phyloP scores from a whole-genome alignment of 2,797 vertebrate species.

The Lacerta agilis region DNA sequence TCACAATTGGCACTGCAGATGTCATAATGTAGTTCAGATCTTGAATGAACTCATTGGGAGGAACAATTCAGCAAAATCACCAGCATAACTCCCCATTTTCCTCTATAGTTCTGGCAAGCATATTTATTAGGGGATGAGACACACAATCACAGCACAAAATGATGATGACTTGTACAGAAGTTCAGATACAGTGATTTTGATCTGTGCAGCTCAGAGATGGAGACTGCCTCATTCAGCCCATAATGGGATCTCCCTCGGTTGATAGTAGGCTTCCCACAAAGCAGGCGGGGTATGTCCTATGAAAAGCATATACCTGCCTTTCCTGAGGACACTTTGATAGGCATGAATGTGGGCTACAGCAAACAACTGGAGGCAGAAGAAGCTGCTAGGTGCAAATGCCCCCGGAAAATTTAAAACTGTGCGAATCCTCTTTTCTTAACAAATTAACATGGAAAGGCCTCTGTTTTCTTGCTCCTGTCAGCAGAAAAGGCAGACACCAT shows the following conservation, averaged over 20 bases:
- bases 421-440: slow-evolving; percentile 3
- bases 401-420: slow-evolving; percentile 23
- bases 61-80: not conserved
- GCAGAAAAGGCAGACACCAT: slow-evolving; percentile 4
- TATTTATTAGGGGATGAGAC: not conserved
- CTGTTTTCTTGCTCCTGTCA: slow-evolving; percentile 34
- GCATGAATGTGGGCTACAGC: not conserved
- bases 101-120: not conserved
- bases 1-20: not conserved
- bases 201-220: not conserved
- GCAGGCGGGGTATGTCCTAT: no score
- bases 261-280: not conserved
- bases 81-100: not conserved
- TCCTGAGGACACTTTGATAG: not conserved
- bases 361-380: not conserved
- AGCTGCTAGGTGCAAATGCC: not conserved
- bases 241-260: not conserved
- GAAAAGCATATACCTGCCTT: not conserved
- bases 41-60: not conserved
- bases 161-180: not conserved
- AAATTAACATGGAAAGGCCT: not conserved
- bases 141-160: not conserved
- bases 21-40: not conserved
- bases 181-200: not conserved
- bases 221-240: not conserved